Evolutionary conservation across 1,140 invertebrate genomes (phyloP), one percentile per base, ranked within the genome.

Genomic region (Drosophila arizonae): DNA sequence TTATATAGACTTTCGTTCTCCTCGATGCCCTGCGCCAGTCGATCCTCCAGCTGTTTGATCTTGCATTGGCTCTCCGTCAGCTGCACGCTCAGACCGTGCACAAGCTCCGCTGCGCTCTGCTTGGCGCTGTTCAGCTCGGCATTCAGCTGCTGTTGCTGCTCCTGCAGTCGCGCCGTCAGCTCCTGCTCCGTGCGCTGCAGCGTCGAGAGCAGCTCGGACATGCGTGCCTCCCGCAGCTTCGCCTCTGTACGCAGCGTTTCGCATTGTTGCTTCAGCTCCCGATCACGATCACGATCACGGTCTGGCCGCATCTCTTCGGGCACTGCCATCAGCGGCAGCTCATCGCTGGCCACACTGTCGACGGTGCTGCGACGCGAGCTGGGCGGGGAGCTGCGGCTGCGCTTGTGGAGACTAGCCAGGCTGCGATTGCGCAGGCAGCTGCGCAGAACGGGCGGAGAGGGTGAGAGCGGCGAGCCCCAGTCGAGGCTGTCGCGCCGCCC

Each of bases 1-100:
- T 93, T 92, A 69, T 95, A 96, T 8, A 97, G 92, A 11, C 92
- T 92, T 73, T 96, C 96, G 86, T 97, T 97, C 92, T 97, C 96
- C 86, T 96, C 95, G 50, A 96, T 95, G 64, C 94, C 95, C 70
- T 93, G 93, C 2, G 94, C 86, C 30, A 96, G 90, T 62, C 94
- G 86, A 77, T 93, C 92, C 63, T 93, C 93, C 15, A 92, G 43
- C 58, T 90, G 86, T 51, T 89, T 90, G 11, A 92, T 90, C 58
- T 91, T 84, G 28, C 75, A 76, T 48, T 92, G 90, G 30, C 88
- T 87, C 51, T 92, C 91, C 6, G 82, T 62, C 3, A 92, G 63
- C 45, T 92, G 91, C 9, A 77, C 51, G 6, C 86, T 76, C 33
- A 92, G 48, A 1, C 77, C 80, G n/a, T 81, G 82, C 36, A 91